Percentiles rank a stretch among this genome's conserved stretches.
These are phyloP conservation scores for Stenurella melanura DNA, from an alignment of 2,888 invertebrate genomes.

Conservation along the genomic window DNA sequence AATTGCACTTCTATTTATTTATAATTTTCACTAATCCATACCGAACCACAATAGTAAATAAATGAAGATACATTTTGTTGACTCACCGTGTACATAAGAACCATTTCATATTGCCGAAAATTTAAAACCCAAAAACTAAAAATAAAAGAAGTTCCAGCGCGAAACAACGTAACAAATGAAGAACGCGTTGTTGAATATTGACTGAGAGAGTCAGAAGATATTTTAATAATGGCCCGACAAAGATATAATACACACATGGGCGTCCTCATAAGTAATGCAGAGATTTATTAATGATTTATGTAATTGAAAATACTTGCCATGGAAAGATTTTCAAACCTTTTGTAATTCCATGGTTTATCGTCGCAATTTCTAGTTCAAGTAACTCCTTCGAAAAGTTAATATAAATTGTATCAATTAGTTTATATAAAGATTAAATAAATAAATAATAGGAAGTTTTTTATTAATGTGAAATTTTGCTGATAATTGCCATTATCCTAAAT, in stretches of 20 bases:
- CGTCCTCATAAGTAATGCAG: constrained; percentile 22
- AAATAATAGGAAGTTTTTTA: too few species aligned
- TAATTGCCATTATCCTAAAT: too few species aligned
- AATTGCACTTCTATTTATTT: too few species aligned
- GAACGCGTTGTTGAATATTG: constrained; percentile 56
- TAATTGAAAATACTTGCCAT: too few species aligned
- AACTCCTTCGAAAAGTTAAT: too few species aligned
- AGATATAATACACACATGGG: constrained; percentile 52
- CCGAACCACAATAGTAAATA: neutral
- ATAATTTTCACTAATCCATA: too few species aligned
- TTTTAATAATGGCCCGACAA: constrained; percentile 59
- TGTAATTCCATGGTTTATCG: too few species aligned
- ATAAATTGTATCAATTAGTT: too few species aligned
- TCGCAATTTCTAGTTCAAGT: too few species aligned
- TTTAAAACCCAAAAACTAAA: constrained; percentile 54
- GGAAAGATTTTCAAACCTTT: neutral
- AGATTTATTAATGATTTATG: neutral
- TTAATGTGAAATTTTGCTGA: too few species aligned
- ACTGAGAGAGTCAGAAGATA: constrained; percentile 51
- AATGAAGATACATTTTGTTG: neutral
- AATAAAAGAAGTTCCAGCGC: constrained; percentile 52
- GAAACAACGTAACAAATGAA: constrained; percentile 57
- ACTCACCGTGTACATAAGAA: constrained; percentile 41
- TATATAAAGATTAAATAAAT: too few species aligned
- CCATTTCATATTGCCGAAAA: constrained; percentile 61